Base-by-base conservation (phyloP, 2,888 invertebrate genomes). In the Cheilosia impressa region DNA sequence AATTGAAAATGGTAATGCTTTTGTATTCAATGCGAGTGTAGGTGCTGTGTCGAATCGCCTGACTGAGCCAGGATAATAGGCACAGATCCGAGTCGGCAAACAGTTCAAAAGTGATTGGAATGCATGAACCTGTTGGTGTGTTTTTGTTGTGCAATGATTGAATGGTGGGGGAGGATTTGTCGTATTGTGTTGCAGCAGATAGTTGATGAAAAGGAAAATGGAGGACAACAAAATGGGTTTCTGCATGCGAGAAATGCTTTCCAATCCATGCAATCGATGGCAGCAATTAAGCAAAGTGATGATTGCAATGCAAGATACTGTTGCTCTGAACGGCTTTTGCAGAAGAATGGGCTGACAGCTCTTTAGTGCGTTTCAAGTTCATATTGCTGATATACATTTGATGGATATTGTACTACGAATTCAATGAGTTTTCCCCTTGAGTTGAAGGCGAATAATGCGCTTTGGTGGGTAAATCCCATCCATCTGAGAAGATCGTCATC, bases 261-360 rank as follows among this genome's bases (percentile, higher is more conserved):
- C 63, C 65, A 58, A 72, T 58, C 45, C 45, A 57, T 50, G 41
- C 62, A 41, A 47, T 65, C 47, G 50, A 45, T 19, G 58, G 17
- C n/a, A 43, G 57, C 72, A 79, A 79, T 79, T 79, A 79, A 65
- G 65, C 71, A 79, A 47, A 72, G 79, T 79, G 72, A 71, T 43
- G 71, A 71, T 71, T 77, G 69, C 31, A 31, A 24, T 45, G 15
- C 45, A n/a, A 15, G 45, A 17, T 45, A 7, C 45, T 45, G 13
- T 38, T 38, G 3, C 13, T 38, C 13, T 10, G 13, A 13, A 38
- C 38, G 38, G 34, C 10, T 34, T 34, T 34, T 10, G 10, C 2
- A 38, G 13, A 38, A 38, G 38, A 38, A 10, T 38, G 38, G 13
- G 4, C 3, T 38, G 38, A 38, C 38, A 38, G 38, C 34, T 43